Conservation (phyloP, 2,113 vertebrate species). For the Myrmophylax atrothorax region DNA sequence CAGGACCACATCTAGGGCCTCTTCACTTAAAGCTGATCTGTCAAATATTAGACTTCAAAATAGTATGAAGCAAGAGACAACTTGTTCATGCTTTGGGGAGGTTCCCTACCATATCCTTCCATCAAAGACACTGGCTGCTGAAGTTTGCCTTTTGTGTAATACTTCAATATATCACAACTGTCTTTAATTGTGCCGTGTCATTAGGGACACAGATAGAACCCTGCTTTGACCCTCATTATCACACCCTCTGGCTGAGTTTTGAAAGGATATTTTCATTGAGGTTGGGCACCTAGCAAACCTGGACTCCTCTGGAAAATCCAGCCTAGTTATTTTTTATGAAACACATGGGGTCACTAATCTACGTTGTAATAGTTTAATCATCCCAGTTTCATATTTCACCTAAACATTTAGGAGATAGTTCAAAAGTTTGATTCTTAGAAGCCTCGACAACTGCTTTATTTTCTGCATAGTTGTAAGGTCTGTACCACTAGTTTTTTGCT, state of each 20-base stretch:
- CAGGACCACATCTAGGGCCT: too few relatives aligned
- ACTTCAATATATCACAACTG: neutral
- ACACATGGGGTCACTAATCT: neutral
- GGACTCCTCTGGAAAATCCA: neutral
- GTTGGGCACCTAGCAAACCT: neutral
- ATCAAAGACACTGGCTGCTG: neutral
- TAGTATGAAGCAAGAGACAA: neutral
- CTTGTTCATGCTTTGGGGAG: neutral
- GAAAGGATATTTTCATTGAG: neutral
- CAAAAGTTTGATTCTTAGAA: neutral
- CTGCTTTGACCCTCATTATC: neutral
- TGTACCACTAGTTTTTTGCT: neutral
- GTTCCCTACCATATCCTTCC: neutral
- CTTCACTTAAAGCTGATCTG: neutral
- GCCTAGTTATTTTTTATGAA: neutral
- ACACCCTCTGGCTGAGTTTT: neutral
- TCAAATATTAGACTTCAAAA: neutral
- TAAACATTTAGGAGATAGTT: neutral
- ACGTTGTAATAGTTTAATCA: neutral
- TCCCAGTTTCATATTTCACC: neutral
- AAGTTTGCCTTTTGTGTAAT: neutral
- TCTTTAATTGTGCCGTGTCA: neutral
- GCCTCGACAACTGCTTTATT: neutral
- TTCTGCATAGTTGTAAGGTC: neutral
- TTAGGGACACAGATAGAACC: neutral